These are phyloP conservation scores for Xanthia icteritia DNA, from an alignment of 2,888 invertebrate genomes.

Conservation along the genomic window DNA sequence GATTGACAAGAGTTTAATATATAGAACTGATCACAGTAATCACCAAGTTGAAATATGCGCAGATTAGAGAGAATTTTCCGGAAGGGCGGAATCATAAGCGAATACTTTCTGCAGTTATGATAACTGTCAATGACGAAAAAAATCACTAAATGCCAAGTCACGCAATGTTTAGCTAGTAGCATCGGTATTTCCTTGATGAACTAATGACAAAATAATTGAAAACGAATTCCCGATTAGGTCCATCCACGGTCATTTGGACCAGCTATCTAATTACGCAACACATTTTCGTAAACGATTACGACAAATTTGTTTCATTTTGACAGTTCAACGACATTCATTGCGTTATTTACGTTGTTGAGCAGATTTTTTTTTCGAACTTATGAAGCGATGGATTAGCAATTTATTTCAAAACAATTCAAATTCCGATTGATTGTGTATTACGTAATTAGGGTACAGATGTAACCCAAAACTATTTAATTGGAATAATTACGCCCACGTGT, in stretches of 20 bases:
- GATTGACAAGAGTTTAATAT: background rate
- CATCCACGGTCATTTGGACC: background rate
- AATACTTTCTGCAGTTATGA: background rate
- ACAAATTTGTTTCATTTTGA: too few relatives aligned
- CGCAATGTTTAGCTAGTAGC: too few relatives aligned
- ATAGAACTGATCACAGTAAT: background rate
- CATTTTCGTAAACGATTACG: too few relatives aligned
- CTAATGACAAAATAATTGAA: constrained; percentile 8
- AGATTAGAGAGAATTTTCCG: background rate
- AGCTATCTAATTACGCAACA: too few relatives aligned
- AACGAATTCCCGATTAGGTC: background rate
- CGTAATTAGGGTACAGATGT: too few relatives aligned
- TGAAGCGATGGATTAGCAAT: too few relatives aligned
- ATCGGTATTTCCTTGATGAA: background rate
- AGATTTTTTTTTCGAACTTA: too few relatives aligned
- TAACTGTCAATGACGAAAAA: background rate
- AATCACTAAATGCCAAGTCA: background rate
- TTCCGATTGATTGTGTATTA: too few relatives aligned
- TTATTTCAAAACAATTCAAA: too few relatives aligned
- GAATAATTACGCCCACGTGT: background rate
- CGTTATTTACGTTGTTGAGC: too few relatives aligned
- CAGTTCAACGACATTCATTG: too few relatives aligned
- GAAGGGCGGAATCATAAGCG: background rate
- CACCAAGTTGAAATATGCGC: background rate
- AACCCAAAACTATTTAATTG: constrained; percentile 3